Evolutionary conservation across 2,797 vertebrate genomes (phyloP).

Genomic region (Discoglossus pictus): DNA sequence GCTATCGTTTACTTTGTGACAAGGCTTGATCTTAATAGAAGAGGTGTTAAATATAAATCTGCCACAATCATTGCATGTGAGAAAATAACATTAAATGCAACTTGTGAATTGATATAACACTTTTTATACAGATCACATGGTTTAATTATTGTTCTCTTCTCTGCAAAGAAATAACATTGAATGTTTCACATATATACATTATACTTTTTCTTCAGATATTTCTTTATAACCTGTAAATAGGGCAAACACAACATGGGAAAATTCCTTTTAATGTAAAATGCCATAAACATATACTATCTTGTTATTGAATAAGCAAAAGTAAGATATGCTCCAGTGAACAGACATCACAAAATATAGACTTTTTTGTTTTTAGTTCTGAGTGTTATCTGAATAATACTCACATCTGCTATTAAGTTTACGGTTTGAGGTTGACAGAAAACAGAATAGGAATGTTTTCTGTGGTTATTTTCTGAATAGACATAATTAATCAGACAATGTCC

Average conservation of each 20-base stretch:
- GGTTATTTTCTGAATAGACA: conserved; percentile 34
- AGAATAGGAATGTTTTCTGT: conserved; percentile 24
- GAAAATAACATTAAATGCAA: background rate
- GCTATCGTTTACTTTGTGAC: background rate
- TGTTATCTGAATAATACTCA: conserved; percentile 24
- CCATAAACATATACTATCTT: too few relatives aligned
- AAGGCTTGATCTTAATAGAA: background rate
- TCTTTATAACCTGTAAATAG: too few relatives aligned
- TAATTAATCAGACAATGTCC: conserved; percentile 41
- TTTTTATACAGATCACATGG: background rate
- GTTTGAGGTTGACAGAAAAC: conserved; percentile 27
- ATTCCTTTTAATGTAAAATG: too few relatives aligned
- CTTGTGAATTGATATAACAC: conserved; percentile 1
- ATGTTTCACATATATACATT: too few relatives aligned
- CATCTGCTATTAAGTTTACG: conserved; percentile 39
- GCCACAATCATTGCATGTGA: background rate
- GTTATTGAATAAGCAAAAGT: conserved; percentile 23
- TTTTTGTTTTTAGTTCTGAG: conserved; percentile 28
- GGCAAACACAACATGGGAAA: too few relatives aligned
- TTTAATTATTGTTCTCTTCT: background rate
- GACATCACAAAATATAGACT: conserved; percentile 10
- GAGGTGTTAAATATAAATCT: background rate
- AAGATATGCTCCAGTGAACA: conserved; percentile 24
- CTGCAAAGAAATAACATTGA: background rate
- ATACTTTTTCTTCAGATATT: too few relatives aligned